Evolutionary conservation across 2,797 vertebrate genomes (phyloP), one percentile per base, ranked within the genome.

Genomic region (Xerus rutilus): DNA sequence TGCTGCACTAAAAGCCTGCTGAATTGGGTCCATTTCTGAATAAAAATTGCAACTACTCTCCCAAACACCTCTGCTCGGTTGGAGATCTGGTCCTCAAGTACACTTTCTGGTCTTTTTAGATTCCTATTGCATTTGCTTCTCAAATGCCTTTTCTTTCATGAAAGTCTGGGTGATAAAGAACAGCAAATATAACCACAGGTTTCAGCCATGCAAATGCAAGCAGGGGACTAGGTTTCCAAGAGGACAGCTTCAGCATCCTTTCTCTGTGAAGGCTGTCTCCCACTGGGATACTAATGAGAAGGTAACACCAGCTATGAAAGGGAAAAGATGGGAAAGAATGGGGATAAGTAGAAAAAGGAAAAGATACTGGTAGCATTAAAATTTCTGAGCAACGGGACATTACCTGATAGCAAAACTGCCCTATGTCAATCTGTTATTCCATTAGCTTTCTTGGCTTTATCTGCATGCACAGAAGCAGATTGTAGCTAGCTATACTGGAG

Each of bases 1-100:
- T 96, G 96, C 95, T 96, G 96, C 92, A 94, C 94, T 98, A 72
- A 98, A 98, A 98, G 97, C 94, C 89, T 91, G 97, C 95, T 95
- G 93, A 98, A 98, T 97, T 93, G 96, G 79, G 86, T 96, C 82
- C 70, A 30, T 97, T 98, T 97, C 96, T 97, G 97, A 98, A 96
- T 97, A 98, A 97, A 98, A 95, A 95, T 85, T 93, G 90, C n/a
- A 93, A 67, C 84, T 95, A 64, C 97, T 93, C 69, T 93, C 95
- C 96, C 94, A 98, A 97, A 97, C 90, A 97, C 97, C 85, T 97
- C 88, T 45, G 73, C 95, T 95, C 78, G 0, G 97, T 94, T 98
- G 98, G 97, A 98, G 97, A 96, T 89, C 64, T 69, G 86, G 82
- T 89, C 95, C 93, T 35, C 96, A 97, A 98, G 98, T 94, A 97